Evolutionary conservation across 2,113 vertebrate genomes (phyloP).

Genomic region (Brachyhypopomus gauderio): DNA sequence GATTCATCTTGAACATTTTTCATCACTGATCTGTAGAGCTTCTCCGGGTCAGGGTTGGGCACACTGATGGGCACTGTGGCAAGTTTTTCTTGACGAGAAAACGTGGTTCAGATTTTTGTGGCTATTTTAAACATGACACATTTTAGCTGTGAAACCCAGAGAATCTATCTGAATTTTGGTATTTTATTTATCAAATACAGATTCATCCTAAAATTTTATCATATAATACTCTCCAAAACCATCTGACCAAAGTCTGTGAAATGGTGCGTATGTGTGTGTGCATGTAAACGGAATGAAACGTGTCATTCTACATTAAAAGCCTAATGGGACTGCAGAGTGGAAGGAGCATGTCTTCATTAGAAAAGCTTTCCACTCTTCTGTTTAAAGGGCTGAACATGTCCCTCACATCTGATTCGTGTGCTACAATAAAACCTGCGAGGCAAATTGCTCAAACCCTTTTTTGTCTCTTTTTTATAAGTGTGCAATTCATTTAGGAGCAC

Average conservation of each 20-base stretch:
- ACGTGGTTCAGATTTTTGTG: neutral
- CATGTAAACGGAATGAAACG: neutral
- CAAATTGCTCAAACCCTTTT: neutral
- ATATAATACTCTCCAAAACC: neutral
- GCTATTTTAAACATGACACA: neutral
- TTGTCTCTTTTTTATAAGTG: neutral
- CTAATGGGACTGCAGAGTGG: neutral
- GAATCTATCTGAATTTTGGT: neutral
- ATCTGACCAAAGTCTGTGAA: neutral
- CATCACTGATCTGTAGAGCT: too few species aligned
- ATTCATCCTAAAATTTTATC: neutral
- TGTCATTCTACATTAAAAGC: neutral
- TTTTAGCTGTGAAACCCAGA: neutral
- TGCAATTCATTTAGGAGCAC: constrained; percentile 25
- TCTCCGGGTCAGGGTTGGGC: too few species aligned
- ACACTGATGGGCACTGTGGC: too few species aligned
- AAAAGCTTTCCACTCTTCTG: neutral
- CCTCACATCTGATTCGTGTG: constrained; percentile 20
- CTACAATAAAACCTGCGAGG: constrained; percentile 24
- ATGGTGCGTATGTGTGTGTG: neutral
- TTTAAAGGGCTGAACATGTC: neutral
- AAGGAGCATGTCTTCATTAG: neutral
- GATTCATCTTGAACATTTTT: too few species aligned
- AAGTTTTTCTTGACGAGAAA: neutral
- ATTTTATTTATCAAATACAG: neutral